phyloP scores from a whole-genome alignment of 2,113 vertebrate genomes.

The Lagopus leucura region DNA sequence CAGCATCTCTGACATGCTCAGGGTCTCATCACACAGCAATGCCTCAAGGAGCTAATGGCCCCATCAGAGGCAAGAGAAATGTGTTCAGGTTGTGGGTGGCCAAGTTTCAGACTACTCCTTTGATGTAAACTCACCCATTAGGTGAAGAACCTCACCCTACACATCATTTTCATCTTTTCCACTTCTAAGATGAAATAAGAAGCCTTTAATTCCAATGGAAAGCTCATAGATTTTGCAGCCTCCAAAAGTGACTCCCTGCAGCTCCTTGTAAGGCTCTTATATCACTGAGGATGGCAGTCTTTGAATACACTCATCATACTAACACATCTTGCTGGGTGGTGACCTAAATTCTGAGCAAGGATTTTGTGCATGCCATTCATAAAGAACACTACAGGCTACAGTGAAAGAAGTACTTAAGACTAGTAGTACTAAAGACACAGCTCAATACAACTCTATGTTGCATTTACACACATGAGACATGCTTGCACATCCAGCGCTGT shows the following conservation, averaged over 20 bases:
- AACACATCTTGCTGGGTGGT: not conserved
- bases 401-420: not conserved
- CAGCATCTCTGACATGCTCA: not conserved
- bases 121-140: not conserved
- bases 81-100: accelerated
- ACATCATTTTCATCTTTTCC: not conserved
- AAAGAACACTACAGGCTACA: not conserved
- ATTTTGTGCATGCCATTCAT: not conserved
- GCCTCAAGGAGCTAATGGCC: not conserved
- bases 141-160: not conserved
- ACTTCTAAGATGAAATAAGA: not conserved
- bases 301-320: not conserved
- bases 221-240: not conserved
- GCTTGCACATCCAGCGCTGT: not conserved
- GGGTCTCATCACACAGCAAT: not conserved
- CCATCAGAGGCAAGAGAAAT: not conserved
- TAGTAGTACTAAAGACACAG: not conserved
- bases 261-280: not conserved
- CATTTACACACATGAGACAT: not conserved
- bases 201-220: not conserved
- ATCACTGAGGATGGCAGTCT: not conserved
- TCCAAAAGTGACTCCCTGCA: not conserved
- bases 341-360: not conserved
- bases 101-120: not conserved
- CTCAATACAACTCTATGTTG: not conserved